phyloP scores from a whole-genome alignment of 2,113 vertebrate genomes.

The Elanoides forficatus region DNA sequence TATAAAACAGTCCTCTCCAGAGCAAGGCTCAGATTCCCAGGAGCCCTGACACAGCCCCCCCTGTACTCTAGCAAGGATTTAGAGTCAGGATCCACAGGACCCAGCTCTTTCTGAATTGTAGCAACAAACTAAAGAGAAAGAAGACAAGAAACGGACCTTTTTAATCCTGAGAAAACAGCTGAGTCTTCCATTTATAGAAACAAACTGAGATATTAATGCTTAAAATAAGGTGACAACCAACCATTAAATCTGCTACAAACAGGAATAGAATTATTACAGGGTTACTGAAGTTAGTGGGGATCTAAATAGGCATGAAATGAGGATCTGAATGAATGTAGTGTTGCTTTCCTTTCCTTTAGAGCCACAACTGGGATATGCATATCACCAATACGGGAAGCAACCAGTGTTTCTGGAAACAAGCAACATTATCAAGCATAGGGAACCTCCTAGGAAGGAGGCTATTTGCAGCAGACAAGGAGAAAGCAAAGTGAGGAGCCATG shows the following conservation, averaged over 20 bases:
- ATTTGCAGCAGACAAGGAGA: not conserved
- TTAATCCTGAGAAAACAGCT: not conserved
- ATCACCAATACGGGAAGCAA: not conserved
- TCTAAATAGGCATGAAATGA: conserved; percentile 25
- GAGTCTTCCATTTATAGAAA: not conserved
- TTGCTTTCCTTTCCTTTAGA: not conserved
- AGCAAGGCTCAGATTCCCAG: not conserved
- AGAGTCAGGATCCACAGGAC: not conserved
- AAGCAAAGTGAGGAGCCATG: not conserved
- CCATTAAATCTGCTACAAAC: not conserved
- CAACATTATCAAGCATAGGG: not conserved
- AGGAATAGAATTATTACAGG: not conserved
- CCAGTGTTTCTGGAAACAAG: not conserved
- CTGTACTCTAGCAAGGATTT: not conserved
- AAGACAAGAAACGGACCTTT: not conserved
- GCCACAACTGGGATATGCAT: not conserved
- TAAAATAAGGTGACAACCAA: not conserved
- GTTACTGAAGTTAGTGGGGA: not conserved
- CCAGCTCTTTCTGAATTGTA: not conserved
- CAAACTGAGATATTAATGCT: not conserved
- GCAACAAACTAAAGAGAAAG: not conserved
- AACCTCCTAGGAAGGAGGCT: not conserved
- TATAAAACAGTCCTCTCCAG: not conserved
- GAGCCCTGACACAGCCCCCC: not conserved
- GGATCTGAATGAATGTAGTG: not conserved